Conservation (phyloP, 2,113 vertebrate genomes). For the Dicaeum eximium region DNA sequence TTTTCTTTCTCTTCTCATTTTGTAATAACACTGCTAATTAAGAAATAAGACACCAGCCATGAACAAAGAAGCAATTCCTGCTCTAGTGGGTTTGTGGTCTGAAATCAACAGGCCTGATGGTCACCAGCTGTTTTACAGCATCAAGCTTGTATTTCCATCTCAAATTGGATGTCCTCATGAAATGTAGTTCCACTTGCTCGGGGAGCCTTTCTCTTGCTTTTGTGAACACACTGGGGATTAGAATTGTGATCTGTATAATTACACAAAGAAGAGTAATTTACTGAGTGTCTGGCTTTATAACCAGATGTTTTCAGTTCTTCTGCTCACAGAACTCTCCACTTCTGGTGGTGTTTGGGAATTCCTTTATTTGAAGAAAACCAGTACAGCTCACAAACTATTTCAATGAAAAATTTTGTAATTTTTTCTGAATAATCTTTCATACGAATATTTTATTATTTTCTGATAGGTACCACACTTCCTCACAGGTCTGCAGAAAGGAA, state of each 20-base stretch:
- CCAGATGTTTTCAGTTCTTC: neutral
- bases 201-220: neutral
- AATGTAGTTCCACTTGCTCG: neutral
- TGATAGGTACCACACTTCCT: neutral
- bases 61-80: neutral
- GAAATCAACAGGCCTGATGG: neutral
- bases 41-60: neutral
- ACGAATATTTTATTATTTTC: neutral
- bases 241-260: neutral
- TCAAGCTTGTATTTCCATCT: neutral
- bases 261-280: neutral
- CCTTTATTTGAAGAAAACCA: neutral
- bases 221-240: neutral
- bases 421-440: neutral
- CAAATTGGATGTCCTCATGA: neutral
- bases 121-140: neutral
- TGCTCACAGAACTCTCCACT: neutral
- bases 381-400: neutral
- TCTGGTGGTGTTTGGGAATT: neutral
- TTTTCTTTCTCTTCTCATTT: neutral
- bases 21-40: neutral
- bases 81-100: neutral
- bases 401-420: neutral
- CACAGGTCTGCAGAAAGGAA: neutral
- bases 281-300: neutral